Evolutionary conservation across 2,797 vertebrate genomes (phyloP), one percentile per base, ranked within the genome.

Genomic region (Pelobates cultripes): DNA sequence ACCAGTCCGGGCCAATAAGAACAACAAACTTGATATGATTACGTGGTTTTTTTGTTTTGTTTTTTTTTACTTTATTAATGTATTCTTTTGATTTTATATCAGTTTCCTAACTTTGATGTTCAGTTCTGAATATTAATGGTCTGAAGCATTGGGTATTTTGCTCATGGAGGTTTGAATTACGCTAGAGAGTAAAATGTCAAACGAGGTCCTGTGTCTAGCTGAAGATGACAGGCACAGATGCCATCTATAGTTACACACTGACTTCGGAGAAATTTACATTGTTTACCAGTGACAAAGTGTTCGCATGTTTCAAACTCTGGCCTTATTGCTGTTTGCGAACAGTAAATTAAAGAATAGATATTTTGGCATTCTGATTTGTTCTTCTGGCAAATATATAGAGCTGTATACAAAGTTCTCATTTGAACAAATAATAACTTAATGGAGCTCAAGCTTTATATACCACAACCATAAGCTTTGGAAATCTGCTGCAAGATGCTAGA

Each of bases 191-290:
- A 12, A 60, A 61, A 74, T 74, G 55, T 61, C 55, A 14, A 61
- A n/a, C 7, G 13, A 61, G 42, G 53, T 28, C 41, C 55, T 3
- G 40, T 74, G 55, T 40, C 45, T 43, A 28, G 40, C 55, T 43
- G 14, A 43, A 7, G 55, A 57, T 74, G 72, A 74, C 72, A 74
- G 72, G 53, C 43, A 44, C 73, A 45, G 73, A 75, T 75, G 73
- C 53, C 7, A 14, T 61, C 72, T 60, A 60, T 74, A 43, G 72
- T 74, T 57, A 73, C 55, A 45, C 71, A 55, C 51, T 73, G 72
- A 74, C 55, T 53, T 61, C 53, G 61, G 5, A 61, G 53, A 8
- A 14, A 28, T 55, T 60, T 43, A 28, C 3, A 10, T 60, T 57
- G 41, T 73, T 73, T 74, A 61, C 72, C 41, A 74, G 53, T 73